Base-by-base conservation (phyloP, 1,140 invertebrate species). In the Conus ventricosus region DNA sequence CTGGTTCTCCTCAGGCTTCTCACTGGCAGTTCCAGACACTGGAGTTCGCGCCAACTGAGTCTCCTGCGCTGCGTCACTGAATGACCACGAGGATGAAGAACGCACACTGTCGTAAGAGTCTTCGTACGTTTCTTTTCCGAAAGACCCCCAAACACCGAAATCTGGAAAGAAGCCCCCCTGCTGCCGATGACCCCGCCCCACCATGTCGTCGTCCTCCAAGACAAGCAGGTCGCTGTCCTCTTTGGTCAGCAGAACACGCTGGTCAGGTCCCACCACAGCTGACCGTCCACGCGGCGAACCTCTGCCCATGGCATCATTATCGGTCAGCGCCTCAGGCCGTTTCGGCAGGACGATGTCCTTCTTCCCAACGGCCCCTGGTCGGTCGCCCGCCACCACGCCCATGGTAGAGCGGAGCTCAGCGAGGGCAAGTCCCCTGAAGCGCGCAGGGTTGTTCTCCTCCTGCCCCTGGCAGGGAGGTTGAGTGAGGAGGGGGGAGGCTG, bases 401-500 rank as follows among this genome's bases (percentile, higher is more conserved):
- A 53, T 20, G 53, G 55, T 25, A 13, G 23, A 13, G n/a, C 81
- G 53, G n/a, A 57, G 20, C 5, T n/a, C 51, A 13, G 81, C 3
- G 55, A 10, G 23, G 15, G 53, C 0, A n/a, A 6, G 7, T 23
- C 17, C 10, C 81, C 81, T 25, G 53, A 10, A n/a, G 13, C 81
- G 39, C 39, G 39, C 39, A 39, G 39, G 39, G 39, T 39, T 39
- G 39, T 39, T 39, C 39, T 39, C 27, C 8, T 8, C 51, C 51
- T 15, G 53, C 20, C 53, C 51, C 39, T 54, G 51, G 51, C 80
- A 54, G 53, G 80, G 80, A 6, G 20, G 53, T 5, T 2, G 80
- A 25, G 39, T 23, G 80, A 84, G 55, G 55, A 84, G 82, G 8
- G 54, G 54, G 82, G 54, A n/a, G n/a, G 82, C 11, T 84, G 82